Percentiles rank a stretch among this genome's conserved stretches.
These are phyloP conservation scores for Leptobrachium ailaonicum DNA, from an alignment of 2,113 vertebrate species.

Conservation along the genomic window DNA sequence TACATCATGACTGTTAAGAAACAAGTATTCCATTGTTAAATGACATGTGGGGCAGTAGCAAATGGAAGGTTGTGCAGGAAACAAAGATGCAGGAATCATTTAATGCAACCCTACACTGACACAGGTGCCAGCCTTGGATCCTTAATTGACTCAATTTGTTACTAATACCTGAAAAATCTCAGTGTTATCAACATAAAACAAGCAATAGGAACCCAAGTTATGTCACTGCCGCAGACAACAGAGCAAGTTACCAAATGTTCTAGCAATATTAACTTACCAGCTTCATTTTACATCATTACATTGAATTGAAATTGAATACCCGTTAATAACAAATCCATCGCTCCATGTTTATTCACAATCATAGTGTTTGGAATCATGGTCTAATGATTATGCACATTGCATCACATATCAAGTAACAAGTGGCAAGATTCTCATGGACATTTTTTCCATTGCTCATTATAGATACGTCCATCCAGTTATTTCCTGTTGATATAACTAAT, in stretches of 20 bases:
- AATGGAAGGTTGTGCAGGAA: slow-evolving; percentile 79
- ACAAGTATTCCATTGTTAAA: slow-evolving; percentile 86
- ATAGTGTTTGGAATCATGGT: slow-evolving; percentile 77
- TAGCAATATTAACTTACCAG: slow-evolving; percentile 78
- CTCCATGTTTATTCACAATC: slow-evolving; percentile 88
- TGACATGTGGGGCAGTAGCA: slow-evolving; percentile 71
- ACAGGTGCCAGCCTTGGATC: slow-evolving; percentile 86
- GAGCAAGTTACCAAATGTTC: slow-evolving; percentile 64
- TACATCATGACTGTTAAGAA: slow-evolving; percentile 75
- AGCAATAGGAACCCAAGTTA: slow-evolving; percentile 74
- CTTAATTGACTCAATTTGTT: slow-evolving; percentile 99
- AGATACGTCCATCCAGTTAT: neutral
- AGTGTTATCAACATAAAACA: slow-evolving; percentile 77
- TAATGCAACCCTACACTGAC: slow-evolving; percentile 84
- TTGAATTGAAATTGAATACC: slow-evolving; percentile 83
- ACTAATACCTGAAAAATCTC: slow-evolving; percentile 88
- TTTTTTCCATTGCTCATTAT: slow-evolving; percentile 12
- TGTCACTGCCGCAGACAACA: slow-evolving; percentile 67
- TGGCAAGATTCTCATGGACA: slow-evolving; percentile 29
- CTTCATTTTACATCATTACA: slow-evolving; percentile 80
- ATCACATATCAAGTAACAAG: slow-evolving; percentile 48
- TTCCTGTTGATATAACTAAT: no score
- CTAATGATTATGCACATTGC: slow-evolving; percentile 69
- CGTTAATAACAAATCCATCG: slow-evolving; percentile 89
- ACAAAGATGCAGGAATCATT: slow-evolving; percentile 84